These are phyloP conservation scores for Nicator chloris DNA, from an alignment of 2,113 vertebrate genomes.

Conservation along the genomic window DNA sequence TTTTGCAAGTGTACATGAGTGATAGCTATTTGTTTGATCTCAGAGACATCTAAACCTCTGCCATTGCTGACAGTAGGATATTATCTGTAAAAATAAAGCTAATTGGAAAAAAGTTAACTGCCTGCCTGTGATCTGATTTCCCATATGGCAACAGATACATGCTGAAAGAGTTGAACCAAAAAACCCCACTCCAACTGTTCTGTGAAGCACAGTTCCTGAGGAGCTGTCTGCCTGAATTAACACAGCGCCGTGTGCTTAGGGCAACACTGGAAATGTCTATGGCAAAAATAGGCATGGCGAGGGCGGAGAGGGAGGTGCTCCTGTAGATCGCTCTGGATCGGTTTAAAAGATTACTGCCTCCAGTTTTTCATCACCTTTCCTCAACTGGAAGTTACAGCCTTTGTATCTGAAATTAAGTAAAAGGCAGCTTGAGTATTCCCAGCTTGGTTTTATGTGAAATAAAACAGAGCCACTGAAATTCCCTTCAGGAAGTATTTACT, in stretches of 20 bases:
- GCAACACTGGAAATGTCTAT: neutral
- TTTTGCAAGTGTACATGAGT: neutral
- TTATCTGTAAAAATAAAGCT: neutral
- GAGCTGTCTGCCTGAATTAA: slow-evolving; percentile 46
- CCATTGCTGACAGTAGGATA: neutral
- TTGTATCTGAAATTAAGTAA: slow-evolving; percentile 3
- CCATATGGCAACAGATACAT: slow-evolving; percentile 16
- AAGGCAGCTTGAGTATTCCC: neutral
- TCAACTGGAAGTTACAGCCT: neutral
- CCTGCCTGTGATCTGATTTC: neutral
- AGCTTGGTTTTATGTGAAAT: neutral
- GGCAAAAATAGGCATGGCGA: slow-evolving; percentile 5
- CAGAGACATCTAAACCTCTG: neutral
- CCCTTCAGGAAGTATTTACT: neutral
- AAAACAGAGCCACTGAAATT: neutral
- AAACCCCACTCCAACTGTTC: slow-evolving; percentile 22
- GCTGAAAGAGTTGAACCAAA: slow-evolving; percentile 23
- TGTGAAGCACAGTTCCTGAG: neutral
- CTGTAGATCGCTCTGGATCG: neutral
- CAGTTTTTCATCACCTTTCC: neutral
- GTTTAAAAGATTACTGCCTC: slow-evolving; percentile 4
- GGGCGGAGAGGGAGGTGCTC: neutral
- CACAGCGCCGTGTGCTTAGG: neutral
- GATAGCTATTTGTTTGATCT: neutral
- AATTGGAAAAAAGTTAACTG: neutral